Evolutionary conservation across 1,140 invertebrate species (phyloP).

Genomic region (Mylabris phalerata): DNA sequence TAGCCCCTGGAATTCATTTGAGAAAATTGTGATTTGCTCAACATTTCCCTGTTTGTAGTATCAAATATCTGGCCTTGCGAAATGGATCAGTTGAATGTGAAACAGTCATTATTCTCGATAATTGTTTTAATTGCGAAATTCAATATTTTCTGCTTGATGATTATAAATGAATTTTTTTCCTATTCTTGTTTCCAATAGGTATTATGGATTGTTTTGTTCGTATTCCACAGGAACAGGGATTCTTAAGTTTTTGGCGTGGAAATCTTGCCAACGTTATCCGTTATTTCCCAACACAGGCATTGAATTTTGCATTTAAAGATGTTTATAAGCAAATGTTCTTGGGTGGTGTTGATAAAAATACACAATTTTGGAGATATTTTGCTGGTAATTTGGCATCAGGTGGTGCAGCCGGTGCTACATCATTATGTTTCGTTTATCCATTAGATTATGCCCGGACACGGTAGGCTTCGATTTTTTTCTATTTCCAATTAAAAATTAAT

Average conservation of each 20-base stretch:
- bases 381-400: constrained; percentile 84
- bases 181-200: constrained; percentile 49
- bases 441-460: constrained; percentile 87
- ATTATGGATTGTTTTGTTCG: constrained; percentile 81
- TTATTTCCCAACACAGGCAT: constrained; percentile 92
- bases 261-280: constrained; percentile 88
- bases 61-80: too few species aligned
- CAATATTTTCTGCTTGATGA: background rate
- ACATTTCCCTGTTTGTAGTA: too few species aligned
- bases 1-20: too few species aligned
- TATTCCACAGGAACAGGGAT: constrained; percentile 80
- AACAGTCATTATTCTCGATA: too few species aligned
- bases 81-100: too few species aligned
- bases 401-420: constrained; percentile 90
- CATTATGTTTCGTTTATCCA: constrained; percentile 92
- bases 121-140: too few species aligned
- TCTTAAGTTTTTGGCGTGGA: constrained; percentile 84
- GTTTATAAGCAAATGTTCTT: constrained; percentile 80
- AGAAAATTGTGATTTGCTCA: too few species aligned
- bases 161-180: constrained; percentile 1
- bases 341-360: constrained; percentile 79
- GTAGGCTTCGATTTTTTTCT: background rate
- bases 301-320: constrained; percentile 96
- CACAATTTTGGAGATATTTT: constrained; percentile 82
- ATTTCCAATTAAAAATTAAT: background rate